Conservation (phyloP, 2,888 invertebrate species). For the Corythucha ciliata region DNA sequence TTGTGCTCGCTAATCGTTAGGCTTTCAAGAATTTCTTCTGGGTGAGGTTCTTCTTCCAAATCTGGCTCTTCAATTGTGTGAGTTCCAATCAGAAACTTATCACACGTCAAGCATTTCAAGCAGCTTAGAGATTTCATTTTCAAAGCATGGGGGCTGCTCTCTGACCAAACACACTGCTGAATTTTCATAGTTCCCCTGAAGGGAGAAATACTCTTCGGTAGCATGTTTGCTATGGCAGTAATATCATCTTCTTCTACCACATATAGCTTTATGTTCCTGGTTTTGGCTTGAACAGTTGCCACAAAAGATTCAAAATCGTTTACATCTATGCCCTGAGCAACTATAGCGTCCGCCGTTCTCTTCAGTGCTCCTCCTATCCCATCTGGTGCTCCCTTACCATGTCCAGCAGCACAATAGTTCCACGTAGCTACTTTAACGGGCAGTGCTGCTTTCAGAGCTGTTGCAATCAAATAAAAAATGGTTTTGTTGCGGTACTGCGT, state of each 20-base stretch:
- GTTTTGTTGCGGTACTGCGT: conserved; percentile 6
- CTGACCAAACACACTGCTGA: not conserved
- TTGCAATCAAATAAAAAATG: conserved; percentile 23
- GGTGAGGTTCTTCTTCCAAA: not conserved
- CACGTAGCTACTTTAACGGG: conserved; percentile 35
- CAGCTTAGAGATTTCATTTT: conserved; percentile 3
- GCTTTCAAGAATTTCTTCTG: not conserved
- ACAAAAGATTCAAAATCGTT: conserved; percentile 10
- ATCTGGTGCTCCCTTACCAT: conserved; percentile 4
- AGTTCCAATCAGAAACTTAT: not conserved
- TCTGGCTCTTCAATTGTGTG: not conserved
- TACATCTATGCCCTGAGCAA: conserved; percentile 21
- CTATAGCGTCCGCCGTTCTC: conserved; percentile 33
- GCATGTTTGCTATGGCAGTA: conserved; percentile 7
- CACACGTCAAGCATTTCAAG: conserved; percentile 3
- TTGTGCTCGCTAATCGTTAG: not conserved
- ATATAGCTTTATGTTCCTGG: conserved; percentile 6
- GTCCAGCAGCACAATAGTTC: conserved; percentile 13
- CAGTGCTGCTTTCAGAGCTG: conserved; percentile 39
- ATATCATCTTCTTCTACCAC: conserved; percentile 19
- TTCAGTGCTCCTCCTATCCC: conserved; percentile 29
- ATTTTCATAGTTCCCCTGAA: conserved; percentile 24
- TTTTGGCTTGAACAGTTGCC: not conserved
- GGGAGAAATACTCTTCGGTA: conserved; percentile 1
- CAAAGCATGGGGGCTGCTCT: no score